These are phyloP conservation scores for Eupithecia subfuscata DNA, from an alignment of 2,888 invertebrate species.

Conservation along the genomic window DNA sequence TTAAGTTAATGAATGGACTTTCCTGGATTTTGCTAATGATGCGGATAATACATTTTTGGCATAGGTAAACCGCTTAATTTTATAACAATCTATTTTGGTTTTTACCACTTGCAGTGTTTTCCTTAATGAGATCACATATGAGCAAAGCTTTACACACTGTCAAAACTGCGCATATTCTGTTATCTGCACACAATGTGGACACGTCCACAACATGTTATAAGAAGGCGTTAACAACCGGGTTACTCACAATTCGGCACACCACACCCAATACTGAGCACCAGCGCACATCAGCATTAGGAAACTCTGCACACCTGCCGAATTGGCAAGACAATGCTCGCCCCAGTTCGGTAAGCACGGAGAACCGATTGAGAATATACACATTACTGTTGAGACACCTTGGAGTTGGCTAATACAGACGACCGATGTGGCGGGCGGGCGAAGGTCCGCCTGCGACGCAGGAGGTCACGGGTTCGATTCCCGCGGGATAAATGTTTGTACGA, in stretches of 20 bases:
- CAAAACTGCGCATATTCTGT: neutral
- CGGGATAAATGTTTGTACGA: no score
- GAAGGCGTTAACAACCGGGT: conserved; percentile 22
- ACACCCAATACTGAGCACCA: conserved; percentile 17
- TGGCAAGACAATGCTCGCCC: conserved; percentile 32
- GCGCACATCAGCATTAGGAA: conserved; percentile 29
- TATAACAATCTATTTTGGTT: neutral
- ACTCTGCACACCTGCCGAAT: conserved; percentile 36
- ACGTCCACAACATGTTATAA: no score
- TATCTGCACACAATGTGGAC: neutral
- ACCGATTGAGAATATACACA: conserved; percentile 24
- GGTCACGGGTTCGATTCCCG: no score
- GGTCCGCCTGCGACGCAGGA: no score
- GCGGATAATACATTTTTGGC: neutral
- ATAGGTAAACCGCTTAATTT: neutral
- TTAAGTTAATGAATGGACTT: neutral
- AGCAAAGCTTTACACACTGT: neutral
- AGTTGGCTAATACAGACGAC: conserved; percentile 27
- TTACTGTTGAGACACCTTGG: conserved; percentile 24
- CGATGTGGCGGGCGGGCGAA: no score
- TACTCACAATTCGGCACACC: conserved; percentile 27
- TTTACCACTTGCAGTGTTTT: neutral
- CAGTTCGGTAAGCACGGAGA: conserved; percentile 31
- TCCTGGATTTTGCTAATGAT: neutral
- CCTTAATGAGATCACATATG: neutral